phyloP scores from a whole-genome alignment of 2,888 invertebrate species.

The Sipunculus nudus region DNA sequence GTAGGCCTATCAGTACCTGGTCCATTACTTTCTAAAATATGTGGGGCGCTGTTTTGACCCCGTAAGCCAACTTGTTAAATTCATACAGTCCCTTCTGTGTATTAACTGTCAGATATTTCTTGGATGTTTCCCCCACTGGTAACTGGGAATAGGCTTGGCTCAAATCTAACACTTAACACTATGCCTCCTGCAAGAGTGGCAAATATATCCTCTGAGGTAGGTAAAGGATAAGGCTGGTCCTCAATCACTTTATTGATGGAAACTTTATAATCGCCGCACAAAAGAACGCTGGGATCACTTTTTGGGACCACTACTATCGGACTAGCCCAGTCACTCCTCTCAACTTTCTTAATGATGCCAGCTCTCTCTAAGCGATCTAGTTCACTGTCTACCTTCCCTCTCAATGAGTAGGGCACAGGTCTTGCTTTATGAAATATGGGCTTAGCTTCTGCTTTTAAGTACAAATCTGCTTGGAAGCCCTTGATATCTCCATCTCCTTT shows the following conservation, averaged over 20 bases:
- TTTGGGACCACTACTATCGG: conserved; percentile 40
- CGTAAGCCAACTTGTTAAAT: background rate
- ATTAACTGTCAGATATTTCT: background rate
- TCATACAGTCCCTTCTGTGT: background rate
- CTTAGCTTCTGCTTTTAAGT: conserved; percentile 22
- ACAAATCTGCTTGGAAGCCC: conserved; percentile 20
- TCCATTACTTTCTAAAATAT: background rate
- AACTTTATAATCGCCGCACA: conserved; percentile 21
- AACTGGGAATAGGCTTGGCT: too few species aligned
- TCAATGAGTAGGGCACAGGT: conserved; percentile 33
- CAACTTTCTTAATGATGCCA: conserved; percentile 28
- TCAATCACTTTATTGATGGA: conserved; percentile 24
- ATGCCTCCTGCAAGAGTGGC: background rate
- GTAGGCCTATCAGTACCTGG: background rate
- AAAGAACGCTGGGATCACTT: conserved; percentile 22
- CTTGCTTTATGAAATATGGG: conserved; percentile 35
- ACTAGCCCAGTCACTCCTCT: conserved; percentile 37
- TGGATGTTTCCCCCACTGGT: background rate
- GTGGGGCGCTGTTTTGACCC: background rate
- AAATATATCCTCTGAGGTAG: background rate
- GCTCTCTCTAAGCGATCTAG: conserved; percentile 27
- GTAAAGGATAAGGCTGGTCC: background rate
- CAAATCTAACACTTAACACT: too few species aligned
- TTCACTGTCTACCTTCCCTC: conserved; percentile 31
- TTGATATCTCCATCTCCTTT: background rate